A percentile compares a stretch with the other conserved stretches of the same genome.
Conservation (phyloP, 2,113 vertebrate genomes). For the Saguinus imperator region DNA sequence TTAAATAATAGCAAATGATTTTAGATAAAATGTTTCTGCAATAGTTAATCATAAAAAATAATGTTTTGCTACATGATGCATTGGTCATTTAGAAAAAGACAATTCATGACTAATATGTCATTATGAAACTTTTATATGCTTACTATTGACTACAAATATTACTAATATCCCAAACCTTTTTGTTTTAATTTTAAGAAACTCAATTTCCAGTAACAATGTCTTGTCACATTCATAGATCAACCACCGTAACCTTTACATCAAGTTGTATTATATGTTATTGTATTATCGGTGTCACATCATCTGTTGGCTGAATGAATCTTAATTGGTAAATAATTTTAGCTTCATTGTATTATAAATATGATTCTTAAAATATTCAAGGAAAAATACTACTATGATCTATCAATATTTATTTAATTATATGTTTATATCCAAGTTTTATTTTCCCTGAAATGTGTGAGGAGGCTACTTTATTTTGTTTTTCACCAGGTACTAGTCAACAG, state of each 20-base stretch:
- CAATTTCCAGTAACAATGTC: slow-evolving; percentile 54
- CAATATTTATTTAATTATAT: not conserved
- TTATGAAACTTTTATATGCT: slow-evolving; percentile 71
- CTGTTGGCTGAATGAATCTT: not conserved
- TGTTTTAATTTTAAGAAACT: slow-evolving; percentile 72
- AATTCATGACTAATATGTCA: slow-evolving; percentile 60
- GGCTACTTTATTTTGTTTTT: not conserved
- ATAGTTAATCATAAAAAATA: slow-evolving; percentile 71
- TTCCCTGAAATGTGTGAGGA: not conserved
- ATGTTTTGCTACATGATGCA: slow-evolving; percentile 53
- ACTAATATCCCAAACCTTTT: slow-evolving; percentile 61
- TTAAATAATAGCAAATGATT: slow-evolving; percentile 79
- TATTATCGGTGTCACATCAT: slow-evolving; percentile 36
- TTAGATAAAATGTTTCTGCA: slow-evolving; percentile 59
- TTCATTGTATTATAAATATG: slow-evolving; percentile 29
- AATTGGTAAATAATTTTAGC: slow-evolving; percentile 4
- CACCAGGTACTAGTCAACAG: not conserved
- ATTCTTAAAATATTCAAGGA: not conserved
- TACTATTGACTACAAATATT: slow-evolving; percentile 75
- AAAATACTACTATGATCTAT: not conserved
- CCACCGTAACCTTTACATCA: slow-evolving; percentile 69
- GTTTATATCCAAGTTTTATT: not conserved
- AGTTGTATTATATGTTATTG: slow-evolving; percentile 40
- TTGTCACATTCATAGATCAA: slow-evolving; percentile 59
- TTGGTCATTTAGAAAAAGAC: slow-evolving; percentile 58